Evolutionary conservation across 1,140 invertebrate genomes (phyloP).

Genomic region (Phthorimaea operculella): DNA sequence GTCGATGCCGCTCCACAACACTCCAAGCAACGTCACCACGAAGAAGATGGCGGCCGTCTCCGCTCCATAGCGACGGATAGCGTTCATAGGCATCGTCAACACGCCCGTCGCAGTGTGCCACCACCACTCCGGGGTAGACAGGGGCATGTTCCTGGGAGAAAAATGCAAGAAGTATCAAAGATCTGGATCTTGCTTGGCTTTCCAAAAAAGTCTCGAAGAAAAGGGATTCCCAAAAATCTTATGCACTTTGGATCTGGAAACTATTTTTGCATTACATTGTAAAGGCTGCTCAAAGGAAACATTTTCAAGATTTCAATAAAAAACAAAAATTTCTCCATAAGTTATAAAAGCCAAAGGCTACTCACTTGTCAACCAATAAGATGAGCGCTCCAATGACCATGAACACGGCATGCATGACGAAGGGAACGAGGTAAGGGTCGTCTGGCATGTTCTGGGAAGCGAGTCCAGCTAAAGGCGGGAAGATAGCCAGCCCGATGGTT

Average conservation of each 20-base stretch:
- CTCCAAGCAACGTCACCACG: conserved; percentile 77
- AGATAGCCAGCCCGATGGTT: conserved; percentile 76
- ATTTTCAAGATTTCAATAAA: too few relatives aligned
- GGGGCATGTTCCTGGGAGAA: conserved; percentile 71
- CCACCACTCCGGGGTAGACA: conserved; percentile 84
- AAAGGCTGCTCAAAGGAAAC: too few relatives aligned
- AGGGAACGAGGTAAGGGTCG: conserved; percentile 64
- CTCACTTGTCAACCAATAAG: conserved; percentile 71
- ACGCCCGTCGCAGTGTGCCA: conserved; percentile 83
- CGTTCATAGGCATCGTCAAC: conserved; percentile 77
- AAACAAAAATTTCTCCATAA: too few relatives aligned
- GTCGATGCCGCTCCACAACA: conserved; percentile 83
- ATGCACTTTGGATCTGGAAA: too few relatives aligned
- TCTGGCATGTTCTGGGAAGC: conserved; percentile 51
- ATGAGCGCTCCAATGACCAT: conserved; percentile 75
- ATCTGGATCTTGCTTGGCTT: too few relatives aligned
- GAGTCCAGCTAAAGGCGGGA: conserved; percentile 75
- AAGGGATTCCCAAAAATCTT: too few relatives aligned
- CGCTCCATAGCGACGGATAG: conserved; percentile 76
- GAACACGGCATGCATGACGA: conserved; percentile 71
- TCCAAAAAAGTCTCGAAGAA: too few relatives aligned
- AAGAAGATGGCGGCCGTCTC: conserved; percentile 77
- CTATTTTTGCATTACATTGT: too few relatives aligned
- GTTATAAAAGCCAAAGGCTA: conserved; percentile 3
- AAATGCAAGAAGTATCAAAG: too few relatives aligned